A percentile compares a stretch with the other conserved stretches of the same genome.
Evolutionary conservation across 2,888 invertebrate species (phyloP).

Genomic region (Prosapia bicincta): DNA sequence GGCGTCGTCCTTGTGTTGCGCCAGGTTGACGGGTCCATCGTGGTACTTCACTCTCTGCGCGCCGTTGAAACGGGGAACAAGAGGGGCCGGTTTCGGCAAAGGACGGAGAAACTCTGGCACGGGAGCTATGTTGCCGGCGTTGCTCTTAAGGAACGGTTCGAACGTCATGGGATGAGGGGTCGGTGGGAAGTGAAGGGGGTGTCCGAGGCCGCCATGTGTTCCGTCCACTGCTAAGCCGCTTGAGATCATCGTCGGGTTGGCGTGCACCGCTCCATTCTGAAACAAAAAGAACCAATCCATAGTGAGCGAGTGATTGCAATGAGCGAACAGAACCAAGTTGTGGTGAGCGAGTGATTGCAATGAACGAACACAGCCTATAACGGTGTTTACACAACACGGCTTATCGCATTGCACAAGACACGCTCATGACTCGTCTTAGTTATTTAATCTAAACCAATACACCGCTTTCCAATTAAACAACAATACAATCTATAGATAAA

Average conservation of each 20-base stretch:
- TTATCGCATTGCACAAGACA: no score
- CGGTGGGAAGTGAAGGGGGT: slow-evolving; percentile 22
- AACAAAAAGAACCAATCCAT: no score
- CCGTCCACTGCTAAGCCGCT: slow-evolving; percentile 64
- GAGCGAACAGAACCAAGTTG: no score
- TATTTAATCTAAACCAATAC: background rate
- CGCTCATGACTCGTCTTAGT: background rate
- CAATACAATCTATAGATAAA: no score
- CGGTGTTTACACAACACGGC: no score
- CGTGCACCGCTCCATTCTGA: slow-evolving; percentile 18
- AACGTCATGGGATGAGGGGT: slow-evolving; percentile 24
- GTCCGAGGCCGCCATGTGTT: slow-evolving; percentile 46
- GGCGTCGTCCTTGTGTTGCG: slow-evolving; percentile 46
- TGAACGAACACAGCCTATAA: no score
- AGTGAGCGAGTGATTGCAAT: no score
- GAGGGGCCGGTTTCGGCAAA: slow-evolving; percentile 56
- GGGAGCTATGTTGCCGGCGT: slow-evolving; percentile 42
- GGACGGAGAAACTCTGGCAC: slow-evolving; percentile 63
- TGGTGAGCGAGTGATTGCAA: no score
- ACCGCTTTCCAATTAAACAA: background rate
- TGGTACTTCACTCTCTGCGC: background rate
- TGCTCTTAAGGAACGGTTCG: slow-evolving; percentile 15
- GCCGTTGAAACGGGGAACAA: slow-evolving; percentile 36
- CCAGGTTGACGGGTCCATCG: slow-evolving; percentile 47
- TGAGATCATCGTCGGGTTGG: slow-evolving; percentile 58